A percentile compares a stretch with the other conserved stretches of the same genome.
Evolutionary conservation across 2,797 vertebrate genomes (phyloP).

Genomic region (Acanthurus tractus): DNA sequence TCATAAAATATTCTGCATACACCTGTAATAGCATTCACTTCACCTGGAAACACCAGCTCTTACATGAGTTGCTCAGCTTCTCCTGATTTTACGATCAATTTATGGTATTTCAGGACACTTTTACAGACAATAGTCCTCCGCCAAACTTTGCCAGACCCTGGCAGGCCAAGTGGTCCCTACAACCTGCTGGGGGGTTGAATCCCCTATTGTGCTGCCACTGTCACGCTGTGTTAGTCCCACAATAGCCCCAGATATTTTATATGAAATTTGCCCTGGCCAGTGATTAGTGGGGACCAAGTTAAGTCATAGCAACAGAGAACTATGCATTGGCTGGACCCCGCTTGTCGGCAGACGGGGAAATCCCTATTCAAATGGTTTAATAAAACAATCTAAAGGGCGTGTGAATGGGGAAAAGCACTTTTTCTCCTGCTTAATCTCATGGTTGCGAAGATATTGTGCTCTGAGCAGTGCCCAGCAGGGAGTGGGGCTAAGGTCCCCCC

Average conservation of each 20-base stretch:
- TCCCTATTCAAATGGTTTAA: conserved; percentile 98
- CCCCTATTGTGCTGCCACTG: conserved; percentile 95
- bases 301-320: conserved; percentile 99
- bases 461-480: conserved; percentile 91
- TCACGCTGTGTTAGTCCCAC: conserved; percentile 95
- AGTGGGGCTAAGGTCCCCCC: conserved; percentile 93
- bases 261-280: conserved; percentile 98
- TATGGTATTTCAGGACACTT: conserved; percentile 70
- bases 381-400: conserved; percentile 99
- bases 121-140: conserved; percentile 83
- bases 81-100: conserved; percentile 70
- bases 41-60: conserved; percentile 51
- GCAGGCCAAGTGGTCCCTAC: conserved; percentile 92
- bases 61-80: conserved; percentile 49
- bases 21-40: conserved; percentile 33
- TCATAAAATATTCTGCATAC: background rate
- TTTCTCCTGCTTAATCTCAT: conserved; percentile 99
- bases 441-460: conserved; percentile 97
- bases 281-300: conserved; percentile 98
- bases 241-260: conserved; percentile 98
- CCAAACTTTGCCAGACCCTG: conserved; percentile 84
- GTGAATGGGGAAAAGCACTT: conserved; percentile 99
- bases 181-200: conserved; percentile 98
- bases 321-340: conserved; percentile 94
- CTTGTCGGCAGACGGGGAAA: conserved; percentile 95